Conservation (phyloP, 2,797 vertebrate species). For the Urosaurus nigricauda region DNA sequence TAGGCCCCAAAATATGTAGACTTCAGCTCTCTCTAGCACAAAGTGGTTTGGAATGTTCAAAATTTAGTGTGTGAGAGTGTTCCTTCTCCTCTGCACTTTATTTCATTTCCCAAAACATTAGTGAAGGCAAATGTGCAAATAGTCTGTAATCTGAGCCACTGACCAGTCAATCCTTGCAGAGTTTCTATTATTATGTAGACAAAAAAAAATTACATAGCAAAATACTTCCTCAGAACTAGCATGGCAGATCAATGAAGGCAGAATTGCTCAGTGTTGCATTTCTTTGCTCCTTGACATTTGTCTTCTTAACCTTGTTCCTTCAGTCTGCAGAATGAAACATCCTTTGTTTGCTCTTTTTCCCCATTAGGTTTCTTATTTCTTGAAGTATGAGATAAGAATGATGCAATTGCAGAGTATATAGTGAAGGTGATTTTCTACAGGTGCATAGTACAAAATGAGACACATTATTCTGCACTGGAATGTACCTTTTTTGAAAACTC, state of each 20-base stretch:
- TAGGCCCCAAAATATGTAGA: background rate
- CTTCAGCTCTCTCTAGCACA: background rate
- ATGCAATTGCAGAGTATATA: background rate
- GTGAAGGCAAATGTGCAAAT: background rate
- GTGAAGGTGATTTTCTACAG: background rate
- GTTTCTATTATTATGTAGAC: background rate
- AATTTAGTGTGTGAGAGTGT: background rate
- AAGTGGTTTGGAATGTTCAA: background rate
- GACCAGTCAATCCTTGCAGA: background rate
- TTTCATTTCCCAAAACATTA: background rate
- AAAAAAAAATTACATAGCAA: background rate
- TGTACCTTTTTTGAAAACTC: background rate
- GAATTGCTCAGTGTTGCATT: background rate
- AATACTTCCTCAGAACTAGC: background rate
- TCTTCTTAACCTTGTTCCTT: background rate
- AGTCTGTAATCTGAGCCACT: background rate
- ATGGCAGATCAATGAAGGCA: background rate
- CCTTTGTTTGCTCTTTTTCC: background rate
- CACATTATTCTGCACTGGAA: background rate
- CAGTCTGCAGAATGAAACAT: background rate
- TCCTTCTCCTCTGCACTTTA: background rate
- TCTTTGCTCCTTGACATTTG: slow-evolving; percentile 13
- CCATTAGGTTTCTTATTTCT: background rate
- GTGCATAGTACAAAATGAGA: background rate
- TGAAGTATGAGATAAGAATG: slow-evolving; percentile 12